Conservation (phyloP, 2,888 invertebrate genomes). For the Xestia ashworthii region DNA sequence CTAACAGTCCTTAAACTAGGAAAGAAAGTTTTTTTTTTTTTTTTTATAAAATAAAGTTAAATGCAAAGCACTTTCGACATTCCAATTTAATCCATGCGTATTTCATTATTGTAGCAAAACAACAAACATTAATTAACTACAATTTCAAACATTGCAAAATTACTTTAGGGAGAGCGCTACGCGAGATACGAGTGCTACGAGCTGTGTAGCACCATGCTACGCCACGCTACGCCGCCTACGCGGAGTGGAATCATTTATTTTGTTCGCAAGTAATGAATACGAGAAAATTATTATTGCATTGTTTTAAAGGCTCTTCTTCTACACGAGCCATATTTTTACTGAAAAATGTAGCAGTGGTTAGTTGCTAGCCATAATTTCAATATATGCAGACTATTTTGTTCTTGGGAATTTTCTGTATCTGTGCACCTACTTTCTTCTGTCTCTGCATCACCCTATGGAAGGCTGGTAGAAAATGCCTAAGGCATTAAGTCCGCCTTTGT, state of each 20-base stretch:
- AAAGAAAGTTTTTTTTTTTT: neutral
- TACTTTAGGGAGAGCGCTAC: constrained; percentile 19
- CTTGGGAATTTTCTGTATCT: too few species aligned
- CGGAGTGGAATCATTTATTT: neutral
- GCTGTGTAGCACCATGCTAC: constrained; percentile 45
- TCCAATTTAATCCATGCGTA: neutral
- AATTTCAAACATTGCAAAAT: constrained; percentile 28
- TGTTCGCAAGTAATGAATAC: constrained; percentile 15
- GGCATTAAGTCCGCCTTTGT: too few species aligned
- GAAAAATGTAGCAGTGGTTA: neutral
- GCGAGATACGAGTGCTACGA: constrained; percentile 23
- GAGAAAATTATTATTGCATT: constrained; percentile 12
- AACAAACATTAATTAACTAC: constrained; percentile 16
- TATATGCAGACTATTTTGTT: too few species aligned
- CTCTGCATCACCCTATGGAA: too few species aligned
- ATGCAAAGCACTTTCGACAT: neutral
- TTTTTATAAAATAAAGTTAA: neutral
- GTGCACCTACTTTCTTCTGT: too few species aligned
- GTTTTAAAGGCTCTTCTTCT: neutral
- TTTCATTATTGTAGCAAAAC: constrained; percentile 5
- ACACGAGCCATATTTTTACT: neutral
- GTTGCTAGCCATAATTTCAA: neutral
- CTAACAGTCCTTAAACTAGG: neutral
- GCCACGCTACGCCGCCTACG: constrained; percentile 44
- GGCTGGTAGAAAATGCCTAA: too few species aligned